phyloP scores from a whole-genome alignment of 2,113 vertebrate species.

The Morone saxatilis region DNA sequence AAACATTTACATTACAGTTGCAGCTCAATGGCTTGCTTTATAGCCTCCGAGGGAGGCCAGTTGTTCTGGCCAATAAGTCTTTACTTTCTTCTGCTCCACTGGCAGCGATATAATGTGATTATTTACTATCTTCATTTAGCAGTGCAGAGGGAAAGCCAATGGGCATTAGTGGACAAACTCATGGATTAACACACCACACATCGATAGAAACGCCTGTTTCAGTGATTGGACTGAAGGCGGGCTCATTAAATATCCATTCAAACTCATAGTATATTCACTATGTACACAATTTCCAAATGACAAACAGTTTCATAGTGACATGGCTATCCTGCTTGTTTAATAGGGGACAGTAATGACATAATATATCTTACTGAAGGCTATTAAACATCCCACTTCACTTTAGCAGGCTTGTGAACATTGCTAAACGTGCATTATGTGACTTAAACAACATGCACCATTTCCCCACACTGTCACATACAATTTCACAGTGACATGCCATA shows the following conservation, averaged over 20 bases:
- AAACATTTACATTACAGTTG: conserved; percentile 46
- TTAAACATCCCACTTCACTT: conserved; percentile 52
- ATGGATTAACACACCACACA: conserved; percentile 60
- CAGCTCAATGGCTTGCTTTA: conserved; percentile 57
- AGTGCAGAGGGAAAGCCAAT: conserved; percentile 65
- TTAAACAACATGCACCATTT: conserved; percentile 25
- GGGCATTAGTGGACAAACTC: conserved; percentile 68
- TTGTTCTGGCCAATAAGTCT: conserved; percentile 68
- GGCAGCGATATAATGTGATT: conserved; percentile 66
- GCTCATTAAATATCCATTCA: conserved; percentile 70
- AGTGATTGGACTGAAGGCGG: conserved; percentile 56
- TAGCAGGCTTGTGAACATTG: conserved; percentile 33
- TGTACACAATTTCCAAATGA: conserved; percentile 62
- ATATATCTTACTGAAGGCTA: conserved; percentile 49
- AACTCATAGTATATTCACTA: conserved; percentile 37
- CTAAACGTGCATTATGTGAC: conserved; percentile 40
- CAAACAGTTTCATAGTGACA: conserved; percentile 48
- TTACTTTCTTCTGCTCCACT: conserved; percentile 40
- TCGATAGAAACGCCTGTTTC: conserved; percentile 41
- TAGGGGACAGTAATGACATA: conserved; percentile 40
- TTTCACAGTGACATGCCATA: conserved; percentile 21
- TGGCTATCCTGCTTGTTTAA: conserved; percentile 48
- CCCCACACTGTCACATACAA: conserved; percentile 7
- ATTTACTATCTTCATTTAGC: conserved; percentile 76
- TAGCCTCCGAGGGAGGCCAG: conserved; percentile 35